Base-by-base conservation (phyloP, 35 echinoderm and acorn worm species). In the Ophiothrix spiculata region DNA sequence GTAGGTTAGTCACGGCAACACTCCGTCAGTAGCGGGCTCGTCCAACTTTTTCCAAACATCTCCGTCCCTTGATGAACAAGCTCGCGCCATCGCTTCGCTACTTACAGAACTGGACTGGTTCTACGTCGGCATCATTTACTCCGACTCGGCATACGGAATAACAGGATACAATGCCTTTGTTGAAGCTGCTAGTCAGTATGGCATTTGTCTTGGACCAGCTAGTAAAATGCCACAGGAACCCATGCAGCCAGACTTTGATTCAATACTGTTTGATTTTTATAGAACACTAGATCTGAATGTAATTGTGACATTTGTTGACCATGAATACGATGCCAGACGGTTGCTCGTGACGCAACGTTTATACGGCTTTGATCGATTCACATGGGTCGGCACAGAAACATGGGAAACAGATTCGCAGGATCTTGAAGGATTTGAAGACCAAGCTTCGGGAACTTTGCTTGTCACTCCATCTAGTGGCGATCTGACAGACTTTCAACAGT, bases 51-150 rank as follows among this genome's bases (percentile, higher is more conserved):
- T 91, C 35, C 49, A 42, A 0, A 79, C 89, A 74, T 75, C 89
- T 32, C 73, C 56, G 21, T 76, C 89, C 31, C 74, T 85, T 39
- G 32, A 36, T 56, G 36, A 35, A 23, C 74, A 91, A n/a, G 76
- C 74, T 1, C 31, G 23, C 1, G 89, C 36, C 35, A 64, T 91
- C 34, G 38, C 77, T 39, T 1, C 0, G 25, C 37, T 91, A 25
- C 46, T 91, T 15, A 11, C 29, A 2, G 32, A 63, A 64, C 21
- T 37, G 4, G 38, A 56, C 17, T 91, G 89, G 89, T 79, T 63
- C 2, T 79, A 91, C 40, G 45, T 83, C 1, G 89, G 81, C 34
- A 34, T 85, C 11, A 38, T 91, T 16, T 85, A 91, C 39, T 85
- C 81, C 0, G 40, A 17, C 16, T 85, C 83, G 31, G 45, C 74